Evolutionary conservation across 2,113 vertebrate genomes (phyloP), one percentile per base, ranked within the genome.

Genomic region (Takifugu flavidus): DNA sequence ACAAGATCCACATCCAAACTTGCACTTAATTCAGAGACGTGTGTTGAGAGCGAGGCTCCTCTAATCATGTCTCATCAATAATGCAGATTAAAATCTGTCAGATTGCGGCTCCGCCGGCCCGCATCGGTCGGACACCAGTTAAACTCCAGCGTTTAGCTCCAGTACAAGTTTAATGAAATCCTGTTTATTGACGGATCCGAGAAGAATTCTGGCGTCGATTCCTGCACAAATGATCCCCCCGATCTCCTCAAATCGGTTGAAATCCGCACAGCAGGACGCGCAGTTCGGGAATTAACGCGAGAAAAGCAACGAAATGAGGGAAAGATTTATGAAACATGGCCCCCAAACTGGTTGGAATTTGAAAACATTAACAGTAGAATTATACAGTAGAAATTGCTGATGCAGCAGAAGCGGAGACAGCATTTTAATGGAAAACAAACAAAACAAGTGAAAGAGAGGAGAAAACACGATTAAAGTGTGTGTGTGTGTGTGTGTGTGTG

Each of bases 31-130:
- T 86, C 82, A 77, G 81, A 86, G 72, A 70, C 86, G 79, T 86
- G 54, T 89, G 82, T 88, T 90, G 82, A 90, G 89, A 89, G 90
- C 83, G 82, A 83, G 59, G 77, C 78, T 78, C 46, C 83, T 86
- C 84, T 86, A 88, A 89, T 90, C 89, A 87, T 80, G 84, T 85
- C 79, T 84, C 84, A 91, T 91, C 82, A 87, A 91, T 91, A 89
- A 92, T 91, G 82, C 65, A 88, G 82, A 71, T 67, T 49, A 59
- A 65, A 84, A 86, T 13, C 88, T 90, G 90, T 89, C 88, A 88
- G 86, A 88, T 90, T 87, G 86, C 85, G 71, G 81, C 77, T 75
- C 31, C 75, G n/a, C 78, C 66, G 66, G 77, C 57, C 20, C 62
- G 70, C 84, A 4, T 83, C 77, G 72, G 68, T 72, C 76, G 81